Percentiles rank a stretch among this genome's conserved stretches.
These are phyloP conservation scores for Tolypeutes matacus DNA, from an alignment of 2,797 vertebrate species.

Conservation along the genomic window DNA sequence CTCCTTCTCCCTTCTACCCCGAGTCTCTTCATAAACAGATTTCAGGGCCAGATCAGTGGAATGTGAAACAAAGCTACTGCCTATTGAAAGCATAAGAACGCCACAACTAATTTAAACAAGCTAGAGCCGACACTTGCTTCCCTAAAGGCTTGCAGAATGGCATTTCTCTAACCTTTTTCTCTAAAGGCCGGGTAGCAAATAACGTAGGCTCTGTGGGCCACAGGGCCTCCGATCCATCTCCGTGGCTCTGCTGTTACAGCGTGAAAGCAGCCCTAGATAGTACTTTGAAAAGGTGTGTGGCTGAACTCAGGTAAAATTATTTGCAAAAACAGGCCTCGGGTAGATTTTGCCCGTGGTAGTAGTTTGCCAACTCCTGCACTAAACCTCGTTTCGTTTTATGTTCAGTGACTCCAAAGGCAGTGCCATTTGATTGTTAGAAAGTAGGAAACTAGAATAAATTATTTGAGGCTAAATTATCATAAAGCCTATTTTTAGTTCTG, in stretches of 20 bases:
- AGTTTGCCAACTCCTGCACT: neutral
- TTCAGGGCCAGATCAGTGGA: neutral
- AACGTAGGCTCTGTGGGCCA: neutral
- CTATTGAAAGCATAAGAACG: neutral
- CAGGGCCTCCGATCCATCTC: neutral
- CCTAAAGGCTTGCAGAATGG: neutral
- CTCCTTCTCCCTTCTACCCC: neutral
- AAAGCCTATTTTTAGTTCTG: neutral
- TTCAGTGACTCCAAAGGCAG: neutral
- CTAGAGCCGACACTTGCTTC: neutral
- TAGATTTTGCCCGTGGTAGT: neutral
- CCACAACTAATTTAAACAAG: neutral
- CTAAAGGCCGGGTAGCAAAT: neutral
- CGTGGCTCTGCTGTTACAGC: neutral
- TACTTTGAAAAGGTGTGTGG: too few relatives aligned
- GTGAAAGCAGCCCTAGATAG: rapidly evolving
- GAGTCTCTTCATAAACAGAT: neutral
- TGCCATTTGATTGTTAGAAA: neutral
- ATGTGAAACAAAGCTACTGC: neutral
- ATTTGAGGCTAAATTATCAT: neutral
- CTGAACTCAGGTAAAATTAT: neutral
- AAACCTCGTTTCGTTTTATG: neutral
- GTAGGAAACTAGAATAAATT: neutral
- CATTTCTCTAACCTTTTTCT: neutral
- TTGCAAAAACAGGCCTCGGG: neutral